phyloP scores from a whole-genome alignment of 2,113 vertebrate genomes.

The Myiopsitta monachus region DNA sequence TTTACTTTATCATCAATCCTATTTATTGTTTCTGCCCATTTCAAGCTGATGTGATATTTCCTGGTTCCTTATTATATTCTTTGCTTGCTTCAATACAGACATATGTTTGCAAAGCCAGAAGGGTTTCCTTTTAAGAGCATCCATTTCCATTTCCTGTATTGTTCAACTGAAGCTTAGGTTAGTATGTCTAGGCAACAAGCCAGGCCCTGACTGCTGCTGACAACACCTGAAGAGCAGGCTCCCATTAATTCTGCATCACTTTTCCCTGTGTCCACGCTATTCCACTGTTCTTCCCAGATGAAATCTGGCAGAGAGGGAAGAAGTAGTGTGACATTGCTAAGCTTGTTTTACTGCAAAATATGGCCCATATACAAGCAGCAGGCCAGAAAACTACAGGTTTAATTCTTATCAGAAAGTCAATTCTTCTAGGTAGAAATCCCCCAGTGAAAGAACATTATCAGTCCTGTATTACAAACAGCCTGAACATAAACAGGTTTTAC shows the following conservation, averaged over 20 bases:
- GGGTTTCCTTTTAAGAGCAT: neutral
- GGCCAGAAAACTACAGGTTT: neutral
- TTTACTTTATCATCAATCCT: neutral
- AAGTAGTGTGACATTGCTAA: neutral
- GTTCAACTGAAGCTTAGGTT: neutral
- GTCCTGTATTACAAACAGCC: neutral
- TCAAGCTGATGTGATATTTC: neutral
- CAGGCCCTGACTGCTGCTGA: neutral
- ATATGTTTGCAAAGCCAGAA: neutral
- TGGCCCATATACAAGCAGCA: neutral
- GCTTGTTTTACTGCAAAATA: neutral
- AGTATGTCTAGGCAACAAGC: neutral
- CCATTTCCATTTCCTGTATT: neutral
- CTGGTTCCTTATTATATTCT: neutral
- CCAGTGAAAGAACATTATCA: neutral
- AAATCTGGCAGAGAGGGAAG: neutral
- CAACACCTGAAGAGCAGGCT: neutral
- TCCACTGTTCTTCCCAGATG: neutral
- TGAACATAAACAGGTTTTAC: constrained; percentile 4
- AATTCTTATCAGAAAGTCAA: neutral
- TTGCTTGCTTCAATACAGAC: neutral
- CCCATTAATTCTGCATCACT: neutral
- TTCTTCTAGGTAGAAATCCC: neutral
- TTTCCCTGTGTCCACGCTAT: neutral
- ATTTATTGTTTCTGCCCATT: neutral